Evolutionary conservation across 1,140 invertebrate genomes (phyloP), one percentile per base, ranked within the genome.

Genomic region (Stenopsyche tienmushanensis): DNA sequence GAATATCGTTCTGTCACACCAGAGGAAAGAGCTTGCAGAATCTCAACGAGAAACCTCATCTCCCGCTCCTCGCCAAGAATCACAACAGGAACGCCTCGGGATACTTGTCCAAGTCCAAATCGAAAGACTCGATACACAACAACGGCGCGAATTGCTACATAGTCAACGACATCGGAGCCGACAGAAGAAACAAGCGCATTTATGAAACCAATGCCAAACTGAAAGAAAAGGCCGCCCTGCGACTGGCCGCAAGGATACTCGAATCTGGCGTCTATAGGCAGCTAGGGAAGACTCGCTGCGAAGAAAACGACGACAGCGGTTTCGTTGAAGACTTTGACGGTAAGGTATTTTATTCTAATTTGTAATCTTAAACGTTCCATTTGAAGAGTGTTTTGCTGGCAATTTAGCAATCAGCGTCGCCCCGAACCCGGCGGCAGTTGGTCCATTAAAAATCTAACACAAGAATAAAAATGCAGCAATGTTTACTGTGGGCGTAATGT

Each of bases 261-360:
- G 67, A 66, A 39, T 62, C 67, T 0, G 67, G 67, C 1, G 63
- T 66, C n/a, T 69, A 69, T 49, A 62, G 67, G 42, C 63, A 63
- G 21, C 49, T 64, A 24, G 64, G 60, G 26, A 65, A 63, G 47
- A 49, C 52, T 23, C 24, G 50, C 8, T 62, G 49, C 24, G 67
- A 65, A 8, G 67, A 66, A n/a, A 66, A 49, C 39, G 63, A 69
- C 17, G 67, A 69, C 53, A 69, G 67, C 50, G 67, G 67, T n/a
- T 69, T 69, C 24, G 64, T 44, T 7, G 67, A 69, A 17, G 64
- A 65, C 34, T 54, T 42, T 5, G 58, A 63, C 25, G 67, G 63
- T 65, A 65, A 65, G 29, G n/a, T 13, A 13, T 5, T 34, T 34
- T 34, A 34, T 34, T 34, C 13, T 7, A 7, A 34, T 34, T 7